Evolutionary conservation across 2,888 invertebrate genomes (phyloP).

Genomic region (Dicyrtomina minuta): DNA sequence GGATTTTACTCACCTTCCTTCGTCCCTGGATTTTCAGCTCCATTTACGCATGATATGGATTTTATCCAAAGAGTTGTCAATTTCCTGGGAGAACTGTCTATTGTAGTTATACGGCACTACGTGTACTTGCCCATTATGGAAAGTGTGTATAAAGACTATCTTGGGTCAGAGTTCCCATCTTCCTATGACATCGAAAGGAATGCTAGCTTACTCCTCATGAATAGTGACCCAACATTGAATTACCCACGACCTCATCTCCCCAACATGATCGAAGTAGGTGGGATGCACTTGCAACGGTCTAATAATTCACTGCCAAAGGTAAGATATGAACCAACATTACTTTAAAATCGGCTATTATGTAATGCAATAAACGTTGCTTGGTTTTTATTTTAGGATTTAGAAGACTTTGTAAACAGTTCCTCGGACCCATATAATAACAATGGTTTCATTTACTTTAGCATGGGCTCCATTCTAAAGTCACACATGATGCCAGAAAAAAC

Average conservation of each 20-base stretch:
- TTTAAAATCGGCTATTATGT: no score
- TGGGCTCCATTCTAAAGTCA: constrained; percentile 80
- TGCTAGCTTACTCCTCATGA: constrained; percentile 49
- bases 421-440: no score
- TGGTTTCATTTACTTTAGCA: constrained; percentile 80
- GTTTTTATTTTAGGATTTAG: constrained; percentile 59
- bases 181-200: constrained; percentile 47
- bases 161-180: constrained; percentile 39
- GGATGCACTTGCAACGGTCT: constrained; percentile 52
- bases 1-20: constrained; percentile 21
- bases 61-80: constrained; percentile 24
- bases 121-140: neutral
- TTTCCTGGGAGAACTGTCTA: neutral
- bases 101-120: neutral
- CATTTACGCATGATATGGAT: constrained; percentile 18
- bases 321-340: no score
- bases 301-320: constrained; percentile 51
- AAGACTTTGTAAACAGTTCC: constrained; percentile 63
- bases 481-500: constrained; percentile 76
- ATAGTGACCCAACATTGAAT: constrained; percentile 49
- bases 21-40: constrained; percentile 7
- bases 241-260: constrained; percentile 49
- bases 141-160: neutral
- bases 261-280: constrained; percentile 53
- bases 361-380: no score